These are phyloP conservation scores for Maniola jurtina DNA, from an alignment of 1,140 invertebrate species.

Conservation along the genomic window DNA sequence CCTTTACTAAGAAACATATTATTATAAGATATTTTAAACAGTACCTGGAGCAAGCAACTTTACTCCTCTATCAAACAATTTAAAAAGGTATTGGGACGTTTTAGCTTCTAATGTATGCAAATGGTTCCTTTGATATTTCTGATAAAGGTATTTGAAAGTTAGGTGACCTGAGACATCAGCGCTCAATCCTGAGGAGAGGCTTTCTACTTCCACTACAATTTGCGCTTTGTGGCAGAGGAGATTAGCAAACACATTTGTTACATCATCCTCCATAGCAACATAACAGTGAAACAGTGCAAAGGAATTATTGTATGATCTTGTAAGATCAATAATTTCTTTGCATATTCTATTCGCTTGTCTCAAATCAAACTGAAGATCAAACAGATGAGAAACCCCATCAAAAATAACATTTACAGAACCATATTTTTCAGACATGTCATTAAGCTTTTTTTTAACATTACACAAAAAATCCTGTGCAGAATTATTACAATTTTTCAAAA, in stretches of 20 bases:
- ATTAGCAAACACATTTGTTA: slow-evolving; percentile 79
- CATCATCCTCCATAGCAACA: slow-evolving; percentile 77
- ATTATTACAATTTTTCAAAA: slow-evolving; percentile 75
- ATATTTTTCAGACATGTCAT: slow-evolving; percentile 51
- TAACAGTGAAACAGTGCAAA: slow-evolving; percentile 60
- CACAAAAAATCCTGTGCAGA: slow-evolving; percentile 55
- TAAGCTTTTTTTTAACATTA: slow-evolving; percentile 45
- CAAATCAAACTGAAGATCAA: slow-evolving; percentile 80
- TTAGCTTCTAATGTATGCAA: slow-evolving; percentile 58
- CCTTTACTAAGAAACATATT: background rate
- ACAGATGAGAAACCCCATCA: slow-evolving; percentile 85
- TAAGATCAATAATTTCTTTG: slow-evolving; percentile 70
- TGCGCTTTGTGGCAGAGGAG: slow-evolving; percentile 81
- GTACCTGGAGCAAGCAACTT: slow-evolving; percentile 84
- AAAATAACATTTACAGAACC: slow-evolving; percentile 81
- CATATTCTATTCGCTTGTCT: slow-evolving; percentile 78
- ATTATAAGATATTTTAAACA: slow-evolving; percentile 40
- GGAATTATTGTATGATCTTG: slow-evolving; percentile 47
- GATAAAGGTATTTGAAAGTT: slow-evolving; percentile 72
- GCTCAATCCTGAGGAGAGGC: slow-evolving; percentile 83
- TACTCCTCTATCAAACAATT: slow-evolving; percentile 85
- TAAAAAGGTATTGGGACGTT: slow-evolving; percentile 81
- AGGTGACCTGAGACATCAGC: slow-evolving; percentile 84
- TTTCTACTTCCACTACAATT: slow-evolving; percentile 81
- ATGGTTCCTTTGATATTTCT: slow-evolving; percentile 66